Percentiles rank a stretch among this genome's conserved stretches.
Conservation (phyloP, 2,888 invertebrate genomes). For the Celastrina argiolus region DNA sequence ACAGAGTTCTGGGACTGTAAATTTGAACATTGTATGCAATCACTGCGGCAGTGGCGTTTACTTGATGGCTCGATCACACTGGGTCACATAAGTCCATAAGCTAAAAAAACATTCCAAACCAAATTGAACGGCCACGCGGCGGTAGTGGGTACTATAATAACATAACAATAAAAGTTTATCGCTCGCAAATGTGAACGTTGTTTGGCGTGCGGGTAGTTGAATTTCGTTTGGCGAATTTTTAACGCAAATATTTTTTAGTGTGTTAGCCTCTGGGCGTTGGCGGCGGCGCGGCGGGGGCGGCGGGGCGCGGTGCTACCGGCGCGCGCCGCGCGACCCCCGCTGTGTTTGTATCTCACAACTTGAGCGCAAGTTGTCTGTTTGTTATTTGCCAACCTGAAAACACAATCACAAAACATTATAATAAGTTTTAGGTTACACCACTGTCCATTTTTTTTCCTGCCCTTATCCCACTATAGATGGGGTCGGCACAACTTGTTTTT, state of each 20-base stretch:
- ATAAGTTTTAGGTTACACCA: background rate
- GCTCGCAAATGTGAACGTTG: background rate
- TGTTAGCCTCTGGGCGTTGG: constrained; percentile 14
- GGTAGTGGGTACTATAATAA: background rate
- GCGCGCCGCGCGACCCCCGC: constrained; percentile 36
- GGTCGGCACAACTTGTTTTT: too few relatives aligned
- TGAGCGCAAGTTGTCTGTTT: constrained; percentile 46
- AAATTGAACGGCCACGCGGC: background rate
- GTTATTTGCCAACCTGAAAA: constrained; percentile 77
- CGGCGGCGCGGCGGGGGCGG: constrained; percentile 28
- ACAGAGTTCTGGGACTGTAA: background rate
- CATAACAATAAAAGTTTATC: background rate
- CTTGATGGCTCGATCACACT: background rate
- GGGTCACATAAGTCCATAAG: background rate
- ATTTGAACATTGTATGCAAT: constrained; percentile 7
- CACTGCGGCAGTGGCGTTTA: constrained; percentile 11
- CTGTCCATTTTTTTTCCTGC: too few relatives aligned
- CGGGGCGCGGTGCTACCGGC: constrained; percentile 41
- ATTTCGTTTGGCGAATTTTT: background rate
- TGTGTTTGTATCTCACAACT: constrained; percentile 50
- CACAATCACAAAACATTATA: background rate
- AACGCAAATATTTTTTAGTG: background rate
- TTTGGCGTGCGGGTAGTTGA: background rate
- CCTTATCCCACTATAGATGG: too few relatives aligned
- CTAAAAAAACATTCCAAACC: background rate